Evolutionary conservation across 2,888 invertebrate species (phyloP).

Genomic region (Acronicta alni): DNA sequence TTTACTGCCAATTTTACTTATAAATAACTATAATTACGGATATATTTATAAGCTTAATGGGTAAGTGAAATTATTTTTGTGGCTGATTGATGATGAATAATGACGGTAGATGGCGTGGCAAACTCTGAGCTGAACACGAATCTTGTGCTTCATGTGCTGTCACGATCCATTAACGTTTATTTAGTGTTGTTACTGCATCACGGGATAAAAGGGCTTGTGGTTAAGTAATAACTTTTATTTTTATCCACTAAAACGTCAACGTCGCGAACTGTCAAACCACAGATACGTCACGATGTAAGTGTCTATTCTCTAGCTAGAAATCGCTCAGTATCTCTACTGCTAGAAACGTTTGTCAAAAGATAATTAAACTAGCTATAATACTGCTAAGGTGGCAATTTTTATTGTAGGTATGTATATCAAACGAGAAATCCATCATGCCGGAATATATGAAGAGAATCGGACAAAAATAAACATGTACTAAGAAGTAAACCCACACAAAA

Average conservation of each 20-base stretch:
- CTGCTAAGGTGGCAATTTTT: no score
- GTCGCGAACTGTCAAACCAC: no score
- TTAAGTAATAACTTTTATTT: no score
- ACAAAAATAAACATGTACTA: not conserved
- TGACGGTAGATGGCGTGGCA: conserved; percentile 19
- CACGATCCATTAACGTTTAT: conserved; percentile 39
- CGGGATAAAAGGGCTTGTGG: no score
- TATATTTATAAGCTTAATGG: conserved; percentile 38
- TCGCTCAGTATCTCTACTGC: no score
- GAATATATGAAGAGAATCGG: not conserved
- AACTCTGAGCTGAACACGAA: conserved; percentile 34
- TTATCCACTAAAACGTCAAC: no score
- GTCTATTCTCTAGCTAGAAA: no score
- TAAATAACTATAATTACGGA: conserved; percentile 34
- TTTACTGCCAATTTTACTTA: conserved; percentile 10
- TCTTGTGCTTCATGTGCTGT: conserved; percentile 39
- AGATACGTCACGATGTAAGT: no score
- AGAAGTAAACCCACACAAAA: conserved; percentile 7
- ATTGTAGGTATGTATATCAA: no score
- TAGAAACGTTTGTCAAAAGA: no score
- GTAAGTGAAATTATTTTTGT: conserved; percentile 37
- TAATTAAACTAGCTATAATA: no score
- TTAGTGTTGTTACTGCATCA: no score
- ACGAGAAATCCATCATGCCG: not conserved
- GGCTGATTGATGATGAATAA: conserved; percentile 53